These are phyloP conservation scores for Panulirus ornatus DNA, from an alignment of 1,140 invertebrate species.

Conservation along the genomic window DNA sequence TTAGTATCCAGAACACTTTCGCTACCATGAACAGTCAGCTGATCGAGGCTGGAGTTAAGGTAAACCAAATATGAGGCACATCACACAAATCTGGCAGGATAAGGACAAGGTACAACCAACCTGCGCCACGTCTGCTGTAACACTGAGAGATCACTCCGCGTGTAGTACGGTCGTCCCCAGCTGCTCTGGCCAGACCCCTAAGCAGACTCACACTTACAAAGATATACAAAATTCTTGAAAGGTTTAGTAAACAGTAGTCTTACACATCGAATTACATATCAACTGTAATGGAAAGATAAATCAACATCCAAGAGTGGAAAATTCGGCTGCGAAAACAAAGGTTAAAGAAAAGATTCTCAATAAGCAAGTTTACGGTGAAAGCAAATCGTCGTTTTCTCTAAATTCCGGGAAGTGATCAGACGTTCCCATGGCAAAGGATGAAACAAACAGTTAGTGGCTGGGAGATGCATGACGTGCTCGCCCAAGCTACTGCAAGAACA, in stretches of 20 bases:
- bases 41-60: background rate
- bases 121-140: slow-evolving; percentile 1
- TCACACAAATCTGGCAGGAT: slow-evolving; percentile 32
- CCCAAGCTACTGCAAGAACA: background rate
- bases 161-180: slow-evolving; percentile 44
- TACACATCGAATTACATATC: too few relatives aligned
- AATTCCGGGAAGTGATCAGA: background rate
- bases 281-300: too few relatives aligned
- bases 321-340: too few relatives aligned
- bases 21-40: background rate
- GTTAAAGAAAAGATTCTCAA: background rate
- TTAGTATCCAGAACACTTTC: background rate
- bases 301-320: too few relatives aligned
- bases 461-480: background rate
- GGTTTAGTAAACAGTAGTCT: too few relatives aligned
- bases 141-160: slow-evolving; percentile 16
- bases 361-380: background rate
- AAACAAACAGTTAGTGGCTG: background rate
- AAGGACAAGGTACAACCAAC: slow-evolving; percentile 12
- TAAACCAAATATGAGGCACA: slow-evolving; percentile 26
- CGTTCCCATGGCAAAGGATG: slow-evolving; percentile 17
- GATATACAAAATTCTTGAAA: too few relatives aligned
- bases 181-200: background rate
- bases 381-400: background rate
- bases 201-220: background rate